Evolutionary conservation across 2,888 invertebrate species (phyloP), one percentile per base, ranked within the genome.

Genomic region (Heteromyza rotundicornis): DNA sequence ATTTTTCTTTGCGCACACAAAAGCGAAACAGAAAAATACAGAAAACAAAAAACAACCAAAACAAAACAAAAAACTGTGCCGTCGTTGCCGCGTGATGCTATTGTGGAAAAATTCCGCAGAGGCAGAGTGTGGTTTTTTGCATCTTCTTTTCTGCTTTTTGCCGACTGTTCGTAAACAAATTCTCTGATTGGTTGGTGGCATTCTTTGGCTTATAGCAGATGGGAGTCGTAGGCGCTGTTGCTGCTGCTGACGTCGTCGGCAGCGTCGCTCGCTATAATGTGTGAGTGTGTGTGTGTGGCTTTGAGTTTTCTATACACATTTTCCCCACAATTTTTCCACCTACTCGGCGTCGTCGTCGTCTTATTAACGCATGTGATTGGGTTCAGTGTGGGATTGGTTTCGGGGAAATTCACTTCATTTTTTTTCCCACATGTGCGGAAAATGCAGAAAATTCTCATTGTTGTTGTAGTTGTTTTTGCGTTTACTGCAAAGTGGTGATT

Each of bases 161-260:
- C n/a, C 60, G 59, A 66, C 70, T 67, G 74, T 79, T 79, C 79
- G 79, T 79, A 79, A 79, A 79, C 79, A 79, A 79, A 77, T 81
- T 79, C 72, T 80, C 72, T 77, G 80, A 79, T 79, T 79, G 79
- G 79, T 71, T 71, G 58, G 47, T 59, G 60, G 67, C 62, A 16
- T 14, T 35, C 27, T 20, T 44, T 32, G 49, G 23, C 27, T 56
- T 50, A 40, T 20, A 50, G 54, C 19, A 20, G 62, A n/a, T n/a
- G n/a, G n/a, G n/a, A n/a, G n/a, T n/a, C n/a, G n/a, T n/a, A n/a
- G n/a, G n/a, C n/a, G n/a, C n/a, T n/a, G n/a, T n/a, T n/a, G n/a
- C n/a, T n/a, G n/a, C n/a, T n/a, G n/a, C n/a, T n/a, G n/a, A n/a
- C n/a, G n/a, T n/a, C n/a, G 66, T 58, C 60, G 67, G 63, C 65